Base-by-base conservation (phyloP, 2,888 invertebrate genomes). In the Cerceris ruficornis region DNA sequence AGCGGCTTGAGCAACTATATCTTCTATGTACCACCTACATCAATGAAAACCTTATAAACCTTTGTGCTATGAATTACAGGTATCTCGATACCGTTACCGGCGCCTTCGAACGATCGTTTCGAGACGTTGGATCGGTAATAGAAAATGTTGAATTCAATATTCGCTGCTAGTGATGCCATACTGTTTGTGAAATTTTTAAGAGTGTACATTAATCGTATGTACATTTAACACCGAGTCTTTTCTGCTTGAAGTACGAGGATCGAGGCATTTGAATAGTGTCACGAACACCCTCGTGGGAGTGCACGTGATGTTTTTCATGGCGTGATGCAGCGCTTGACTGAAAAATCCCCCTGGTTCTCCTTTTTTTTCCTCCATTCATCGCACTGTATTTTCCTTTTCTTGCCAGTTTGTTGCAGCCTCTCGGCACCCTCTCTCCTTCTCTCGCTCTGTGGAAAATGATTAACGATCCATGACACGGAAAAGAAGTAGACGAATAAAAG, bases 391-490 rank as follows among this genome's bases (percentile, higher is more conserved):
- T 81, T 71, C 75, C 49, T 50, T 15, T 61, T 50, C 57, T n/a
- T 39, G 14, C 14, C 7, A 50, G 65, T 52, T 59, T 65, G 62
- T 69, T 68, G 72, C 65, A 42, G 11, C 42, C 52, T 58, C 62
- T 61, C 57, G 58, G 28, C 28, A 28, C 28, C 28, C 28, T 28
- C 28, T 28, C 28, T 28, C 28, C 4, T 28, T 28, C 69, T 78
- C 81, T 65, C 70, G 57, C 62, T 50, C 39, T 49, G 60, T 55
- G 54, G 50, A 81, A 83, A 87, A 90, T 90, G 90, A 90, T 90
- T 90, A 90, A 90, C 89, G 90, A 90, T 87, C 88, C 70, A 46
- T 71, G 75, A 68, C 81, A 72, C 69, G 70, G 81, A 77, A 84
- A 84, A 84, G 85, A 70, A 84, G 76, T 65, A 52, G 78, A 69